A percentile compares a stretch with the other conserved stretches of the same genome.
Evolutionary conservation across 2,797 vertebrate genomes (phyloP).

Genomic region (Sarcophilus harrisii): DNA sequence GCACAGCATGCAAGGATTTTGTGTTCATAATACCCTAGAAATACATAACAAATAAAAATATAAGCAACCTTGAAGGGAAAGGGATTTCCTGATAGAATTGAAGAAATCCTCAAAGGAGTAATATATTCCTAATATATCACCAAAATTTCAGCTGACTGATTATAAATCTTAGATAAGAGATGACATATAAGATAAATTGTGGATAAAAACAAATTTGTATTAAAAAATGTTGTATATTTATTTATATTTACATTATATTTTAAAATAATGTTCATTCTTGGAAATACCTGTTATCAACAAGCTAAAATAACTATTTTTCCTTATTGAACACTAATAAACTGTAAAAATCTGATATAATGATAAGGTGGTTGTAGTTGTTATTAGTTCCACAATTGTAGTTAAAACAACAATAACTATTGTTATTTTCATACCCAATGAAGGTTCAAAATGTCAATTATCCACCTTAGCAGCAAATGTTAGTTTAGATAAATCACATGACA

Average conservation of each 20-base stretch:
- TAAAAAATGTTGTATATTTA: background rate
- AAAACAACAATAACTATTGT: background rate
- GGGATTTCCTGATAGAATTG: background rate
- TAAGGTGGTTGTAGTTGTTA: background rate
- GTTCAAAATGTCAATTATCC: background rate
- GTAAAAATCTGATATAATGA: background rate
- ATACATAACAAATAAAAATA: background rate
- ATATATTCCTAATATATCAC: background rate
- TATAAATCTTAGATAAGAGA: slow-evolving; percentile 36
- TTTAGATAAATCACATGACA: background rate
- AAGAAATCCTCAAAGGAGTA: background rate
- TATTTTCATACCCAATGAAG: background rate
- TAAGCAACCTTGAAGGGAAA: background rate
- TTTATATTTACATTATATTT: background rate
- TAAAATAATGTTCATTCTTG: background rate
- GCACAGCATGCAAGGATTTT: background rate
- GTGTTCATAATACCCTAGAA: background rate
- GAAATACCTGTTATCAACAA: slow-evolving; percentile 19
- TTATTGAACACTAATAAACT: background rate
- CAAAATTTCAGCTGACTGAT: background rate
- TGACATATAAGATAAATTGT: slow-evolving; percentile 24
- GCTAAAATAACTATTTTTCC: background rate
- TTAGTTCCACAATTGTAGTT: background rate
- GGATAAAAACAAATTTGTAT: background rate
- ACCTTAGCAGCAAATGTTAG: background rate